Evolutionary conservation across 2,797 vertebrate species (phyloP).

Genomic region (Oreochromis mossambicus): DNA sequence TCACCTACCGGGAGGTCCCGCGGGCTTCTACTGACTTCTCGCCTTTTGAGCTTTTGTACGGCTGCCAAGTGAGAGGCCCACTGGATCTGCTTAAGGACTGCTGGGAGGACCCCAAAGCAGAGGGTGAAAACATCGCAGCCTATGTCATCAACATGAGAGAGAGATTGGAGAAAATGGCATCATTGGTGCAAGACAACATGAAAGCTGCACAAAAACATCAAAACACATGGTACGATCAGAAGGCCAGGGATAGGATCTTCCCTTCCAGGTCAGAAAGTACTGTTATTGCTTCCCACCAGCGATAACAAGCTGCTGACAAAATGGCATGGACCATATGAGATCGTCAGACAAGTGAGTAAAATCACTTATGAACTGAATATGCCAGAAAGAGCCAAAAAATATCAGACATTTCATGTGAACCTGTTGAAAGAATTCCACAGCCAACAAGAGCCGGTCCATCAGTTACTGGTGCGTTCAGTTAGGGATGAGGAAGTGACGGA

Average conservation of each 20-base stretch:
- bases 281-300: too few relatives aligned
- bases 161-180: fast-evolving
- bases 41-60: fast-evolving
- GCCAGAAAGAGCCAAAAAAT: background rate
- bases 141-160: fast-evolving
- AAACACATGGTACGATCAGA: fast-evolving
- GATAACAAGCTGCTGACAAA: too few relatives aligned
- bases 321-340: too few relatives aligned
- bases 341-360: background rate
- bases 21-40: too few relatives aligned
- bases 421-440: background rate
- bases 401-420: background rate
- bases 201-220: too few relatives aligned
- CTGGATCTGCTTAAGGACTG: too few relatives aligned
- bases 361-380: background rate
- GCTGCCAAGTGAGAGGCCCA: too few relatives aligned
- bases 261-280: too few relatives aligned
- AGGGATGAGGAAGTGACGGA: background rate
- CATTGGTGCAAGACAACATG: too few relatives aligned
- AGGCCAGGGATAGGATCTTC: too few relatives aligned
- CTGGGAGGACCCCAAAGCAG: fast-evolving
- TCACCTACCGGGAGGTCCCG: too few relatives aligned
- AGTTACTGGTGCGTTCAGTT: background rate
- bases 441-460: background rate
- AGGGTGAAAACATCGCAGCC: too few relatives aligned